Conservation (phyloP, 2,113 vertebrate genomes). For the Cichladusa arquata region DNA sequence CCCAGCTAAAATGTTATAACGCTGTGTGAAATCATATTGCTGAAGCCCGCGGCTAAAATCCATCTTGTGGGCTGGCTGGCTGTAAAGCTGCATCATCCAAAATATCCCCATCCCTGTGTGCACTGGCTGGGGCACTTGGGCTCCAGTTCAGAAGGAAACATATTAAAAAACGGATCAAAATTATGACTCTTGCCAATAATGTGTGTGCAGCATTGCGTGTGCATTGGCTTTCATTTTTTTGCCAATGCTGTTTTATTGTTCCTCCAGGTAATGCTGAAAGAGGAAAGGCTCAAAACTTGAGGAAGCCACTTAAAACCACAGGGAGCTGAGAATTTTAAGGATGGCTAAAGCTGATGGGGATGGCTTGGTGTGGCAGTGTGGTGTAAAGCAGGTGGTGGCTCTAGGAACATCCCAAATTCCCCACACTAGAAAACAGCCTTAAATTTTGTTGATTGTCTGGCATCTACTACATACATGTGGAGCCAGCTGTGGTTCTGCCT, state of each 20-base stretch:
- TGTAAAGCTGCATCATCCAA: not conserved
- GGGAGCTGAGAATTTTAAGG: not conserved
- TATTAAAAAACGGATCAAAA: conserved; percentile 58
- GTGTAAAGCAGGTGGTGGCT: not conserved
- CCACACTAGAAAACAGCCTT: not conserved
- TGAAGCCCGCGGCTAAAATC: conserved; percentile 13
- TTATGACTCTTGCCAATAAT: conserved; percentile 33
- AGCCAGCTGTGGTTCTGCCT: not conserved
- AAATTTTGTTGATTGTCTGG: not conserved
- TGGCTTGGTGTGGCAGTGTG: not conserved
- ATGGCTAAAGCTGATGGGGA: not conserved
- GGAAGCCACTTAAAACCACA: not conserved
- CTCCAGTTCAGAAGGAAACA: conserved; percentile 54
- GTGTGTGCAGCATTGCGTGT: not conserved
- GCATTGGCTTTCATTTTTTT: conserved; percentile 19
- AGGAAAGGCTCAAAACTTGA: not conserved
- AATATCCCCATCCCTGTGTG: not conserved
- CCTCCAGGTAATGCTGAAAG: conserved; percentile 17
- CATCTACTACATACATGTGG: not conserved
- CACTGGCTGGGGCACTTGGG: not conserved
- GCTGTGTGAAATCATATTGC: conserved; percentile 56
- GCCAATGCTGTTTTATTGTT: conserved; percentile 44
- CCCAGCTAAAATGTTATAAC: conserved; percentile 58
- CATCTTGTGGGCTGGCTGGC: conserved; percentile 7
- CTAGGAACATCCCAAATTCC: not conserved